phyloP scores from a whole-genome alignment of 1,140 invertebrate species.

The Thaumetopoea pityocampa region DNA sequence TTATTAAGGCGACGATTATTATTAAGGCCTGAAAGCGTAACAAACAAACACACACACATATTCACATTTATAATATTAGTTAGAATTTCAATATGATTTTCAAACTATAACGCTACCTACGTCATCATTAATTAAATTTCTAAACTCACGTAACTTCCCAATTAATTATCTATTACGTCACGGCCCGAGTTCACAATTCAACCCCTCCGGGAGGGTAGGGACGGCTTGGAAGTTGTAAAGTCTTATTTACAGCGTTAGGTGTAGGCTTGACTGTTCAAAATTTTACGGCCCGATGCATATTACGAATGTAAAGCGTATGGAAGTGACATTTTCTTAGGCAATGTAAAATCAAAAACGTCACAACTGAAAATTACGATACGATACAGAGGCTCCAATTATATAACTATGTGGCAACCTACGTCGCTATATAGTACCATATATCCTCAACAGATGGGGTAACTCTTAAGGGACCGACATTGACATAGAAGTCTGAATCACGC shows the following conservation, averaged over 20 bases:
- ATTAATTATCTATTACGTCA: constrained; percentile 17
- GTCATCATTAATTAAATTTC: too few relatives aligned
- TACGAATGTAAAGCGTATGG: background rate
- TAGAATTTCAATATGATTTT: too few relatives aligned
- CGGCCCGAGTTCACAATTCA: constrained; percentile 2
- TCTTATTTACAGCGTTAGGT: constrained; percentile 28
- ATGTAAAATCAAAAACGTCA: background rate
- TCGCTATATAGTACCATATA: too few relatives aligned
- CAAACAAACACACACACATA: too few relatives aligned
- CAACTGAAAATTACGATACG: background rate
- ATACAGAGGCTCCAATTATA: background rate
- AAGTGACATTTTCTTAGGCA: constrained; percentile 2
- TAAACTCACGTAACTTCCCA: too few relatives aligned
- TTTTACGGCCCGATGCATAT: constrained; percentile 20
- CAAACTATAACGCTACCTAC: too few relatives aligned
- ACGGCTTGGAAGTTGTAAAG: constrained; percentile 24
- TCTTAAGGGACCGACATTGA: too few relatives aligned
- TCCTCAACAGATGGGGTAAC: too few relatives aligned
- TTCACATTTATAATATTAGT: too few relatives aligned
- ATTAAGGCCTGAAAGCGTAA: too few relatives aligned
- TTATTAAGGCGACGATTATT: too few relatives aligned
- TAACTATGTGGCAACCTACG: background rate
- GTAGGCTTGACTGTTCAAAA: constrained; percentile 23
- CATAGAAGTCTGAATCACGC: too few relatives aligned
- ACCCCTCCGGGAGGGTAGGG: constrained; percentile 3